These are phyloP conservation scores for Frankliniella intonsa DNA, from an alignment of 2,888 invertebrate genomes.

Conservation along the genomic window DNA sequence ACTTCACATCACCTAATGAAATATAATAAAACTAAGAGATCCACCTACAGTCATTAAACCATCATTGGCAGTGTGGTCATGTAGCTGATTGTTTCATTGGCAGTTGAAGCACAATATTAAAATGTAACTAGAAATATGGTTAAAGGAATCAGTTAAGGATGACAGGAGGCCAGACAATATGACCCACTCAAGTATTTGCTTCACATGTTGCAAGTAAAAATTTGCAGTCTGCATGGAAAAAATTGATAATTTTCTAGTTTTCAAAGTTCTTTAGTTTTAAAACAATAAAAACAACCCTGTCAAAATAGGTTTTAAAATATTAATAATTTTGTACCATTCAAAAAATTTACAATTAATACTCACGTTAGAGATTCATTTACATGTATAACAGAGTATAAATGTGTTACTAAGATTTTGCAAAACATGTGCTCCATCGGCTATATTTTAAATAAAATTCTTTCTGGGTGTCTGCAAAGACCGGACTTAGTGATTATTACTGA, in stretches of 20 bases:
- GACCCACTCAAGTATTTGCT: neutral
- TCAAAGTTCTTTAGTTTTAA: too few relatives aligned
- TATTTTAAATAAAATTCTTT: neutral
- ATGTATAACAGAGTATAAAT: neutral
- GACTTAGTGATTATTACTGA: neutral
- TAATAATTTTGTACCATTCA: neutral
- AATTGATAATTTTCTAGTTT: neutral
- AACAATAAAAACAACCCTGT: slow-evolving; percentile 5
- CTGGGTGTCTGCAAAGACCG: slow-evolving; percentile 19
- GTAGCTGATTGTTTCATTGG: slow-evolving; percentile 25
- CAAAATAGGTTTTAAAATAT: neutral
- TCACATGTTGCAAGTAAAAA: neutral
- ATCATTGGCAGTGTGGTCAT: slow-evolving; percentile 19
- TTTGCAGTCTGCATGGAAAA: neutral
- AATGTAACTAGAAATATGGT: neutral
- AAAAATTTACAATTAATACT: slow-evolving; percentile 10
- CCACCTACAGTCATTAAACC: slow-evolving; percentile 8
- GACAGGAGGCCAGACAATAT: neutral
- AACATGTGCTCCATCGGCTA: neutral
- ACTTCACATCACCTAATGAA: neutral
- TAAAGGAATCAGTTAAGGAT: neutral
- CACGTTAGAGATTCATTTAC: slow-evolving; percentile 18
- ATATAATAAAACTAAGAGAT: slow-evolving; percentile 25
- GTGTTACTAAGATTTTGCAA: neutral
- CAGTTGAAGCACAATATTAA: neutral